Conservation (phyloP, 2,113 vertebrate species). For the Psilopsiagon aurifrons region DNA sequence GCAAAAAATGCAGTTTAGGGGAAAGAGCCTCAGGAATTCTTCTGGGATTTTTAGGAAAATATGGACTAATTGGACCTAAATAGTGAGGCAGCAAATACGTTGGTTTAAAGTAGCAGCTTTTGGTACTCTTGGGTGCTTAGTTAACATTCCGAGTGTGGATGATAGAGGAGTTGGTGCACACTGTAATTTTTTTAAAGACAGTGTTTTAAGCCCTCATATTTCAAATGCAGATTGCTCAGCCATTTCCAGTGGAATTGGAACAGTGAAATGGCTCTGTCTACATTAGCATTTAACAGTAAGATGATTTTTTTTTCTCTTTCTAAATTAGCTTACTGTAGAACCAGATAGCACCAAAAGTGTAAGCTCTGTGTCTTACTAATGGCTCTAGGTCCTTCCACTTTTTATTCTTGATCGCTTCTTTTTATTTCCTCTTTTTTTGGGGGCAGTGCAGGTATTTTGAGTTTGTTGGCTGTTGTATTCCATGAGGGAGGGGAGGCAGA, state of each 20-base stretch:
- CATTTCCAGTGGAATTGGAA: constrained; percentile 53
- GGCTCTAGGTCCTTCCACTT: constrained; percentile 24
- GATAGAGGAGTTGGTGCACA: constrained; percentile 10
- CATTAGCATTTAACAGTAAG: constrained; percentile 60
- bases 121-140: not conserved
- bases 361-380: constrained; percentile 53
- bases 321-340: constrained; percentile 58
- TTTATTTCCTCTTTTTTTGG: not conserved
- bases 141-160: constrained; percentile 45
- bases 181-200: constrained; percentile 43
- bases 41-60: not conserved
- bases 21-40: not conserved
- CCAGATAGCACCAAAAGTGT: constrained; percentile 57
- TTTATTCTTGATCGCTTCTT: constrained; percentile 1
- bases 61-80: not conserved
- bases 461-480: not conserved
- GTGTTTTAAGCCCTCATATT: constrained; percentile 58
- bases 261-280: constrained; percentile 58
- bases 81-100: not conserved
- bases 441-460: constrained; percentile 47
- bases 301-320: not conserved
- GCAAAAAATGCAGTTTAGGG: not conserved
- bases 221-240: constrained; percentile 63
- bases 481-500: not conserved
- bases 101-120: constrained; percentile 19